Conservation (phyloP, 1,140 invertebrate genomes). For the Hycleus phaleratus region DNA sequence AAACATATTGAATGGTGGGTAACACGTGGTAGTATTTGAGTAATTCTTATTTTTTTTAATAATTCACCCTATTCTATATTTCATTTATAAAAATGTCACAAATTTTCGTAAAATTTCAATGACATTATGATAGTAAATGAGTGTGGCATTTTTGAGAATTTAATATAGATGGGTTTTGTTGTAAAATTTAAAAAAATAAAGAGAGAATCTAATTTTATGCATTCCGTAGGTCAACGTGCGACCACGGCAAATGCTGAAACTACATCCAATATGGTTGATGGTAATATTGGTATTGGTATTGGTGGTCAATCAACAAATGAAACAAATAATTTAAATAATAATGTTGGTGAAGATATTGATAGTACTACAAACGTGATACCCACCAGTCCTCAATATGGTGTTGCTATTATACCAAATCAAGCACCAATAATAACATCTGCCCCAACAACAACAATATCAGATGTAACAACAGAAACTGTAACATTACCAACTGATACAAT, state of each 20-base stretch:
- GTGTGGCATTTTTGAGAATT: slow-evolving; percentile 2
- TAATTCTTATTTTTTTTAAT: no score
- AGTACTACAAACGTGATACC: slow-evolving; percentile 36
- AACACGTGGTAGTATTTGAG: no score
- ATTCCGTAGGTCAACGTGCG: slow-evolving; percentile 40
- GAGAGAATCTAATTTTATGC: slow-evolving; percentile 20
- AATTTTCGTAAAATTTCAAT: background rate
- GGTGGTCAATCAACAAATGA: slow-evolving; percentile 12
- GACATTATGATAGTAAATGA: background rate
- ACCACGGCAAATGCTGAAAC: slow-evolving; percentile 36
- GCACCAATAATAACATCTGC: slow-evolving; percentile 15
- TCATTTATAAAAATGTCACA: no score
- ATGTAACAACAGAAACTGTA: slow-evolving; percentile 22
- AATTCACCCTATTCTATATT: no score
- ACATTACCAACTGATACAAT: slow-evolving; percentile 20
- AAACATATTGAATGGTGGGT: no score
- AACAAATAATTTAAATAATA: slow-evolving; percentile 8
- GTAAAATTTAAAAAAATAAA: slow-evolving; percentile 26
- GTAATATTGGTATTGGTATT: background rate
- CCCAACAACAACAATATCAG: slow-evolving; percentile 15
- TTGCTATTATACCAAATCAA: slow-evolving; percentile 34
- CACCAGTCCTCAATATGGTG: slow-evolving; percentile 41
- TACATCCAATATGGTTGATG: background rate
- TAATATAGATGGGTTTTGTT: slow-evolving; percentile 8
- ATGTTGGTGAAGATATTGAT: no score